Percentiles rank a stretch among this genome's conserved stretches.
Evolutionary conservation across 92 coral and sea anemone species (phyloP).

Genomic region (Epizoanthus rinbou): DNA sequence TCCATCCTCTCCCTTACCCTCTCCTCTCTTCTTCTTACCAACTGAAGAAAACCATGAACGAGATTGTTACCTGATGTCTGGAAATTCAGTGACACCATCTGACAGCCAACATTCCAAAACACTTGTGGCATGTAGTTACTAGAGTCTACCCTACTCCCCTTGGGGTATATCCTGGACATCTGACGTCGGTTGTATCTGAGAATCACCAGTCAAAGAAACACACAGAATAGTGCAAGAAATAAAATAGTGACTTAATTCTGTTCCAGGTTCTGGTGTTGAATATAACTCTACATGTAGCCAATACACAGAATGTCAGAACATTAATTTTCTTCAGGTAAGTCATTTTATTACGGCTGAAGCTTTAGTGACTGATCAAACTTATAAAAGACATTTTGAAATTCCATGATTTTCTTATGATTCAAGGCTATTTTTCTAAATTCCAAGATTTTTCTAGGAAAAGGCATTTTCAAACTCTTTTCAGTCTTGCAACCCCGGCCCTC

Average conservation of each 20-base stretch:
- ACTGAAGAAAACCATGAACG: background rate
- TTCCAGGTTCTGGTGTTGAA: background rate
- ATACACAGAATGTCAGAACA: no score
- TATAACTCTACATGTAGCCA: background rate
- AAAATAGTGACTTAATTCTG: background rate
- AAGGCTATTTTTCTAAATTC: no score
- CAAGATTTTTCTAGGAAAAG: no score
- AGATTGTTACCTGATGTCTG: constrained; percentile 88
- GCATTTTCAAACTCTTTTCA: no score
- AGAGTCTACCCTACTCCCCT: constrained; percentile 97
- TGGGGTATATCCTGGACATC: constrained; percentile 94
- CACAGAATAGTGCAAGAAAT: background rate
- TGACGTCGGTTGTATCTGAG: constrained; percentile 93
- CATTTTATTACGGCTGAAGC: no score
- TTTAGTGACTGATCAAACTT: no score
- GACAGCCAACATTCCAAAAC: constrained; percentile 99
- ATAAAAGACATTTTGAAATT: no score
- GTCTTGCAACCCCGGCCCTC: no score
- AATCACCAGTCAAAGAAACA: constrained; percentile 18
- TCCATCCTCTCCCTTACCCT: background rate
- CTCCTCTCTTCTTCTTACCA: background rate
- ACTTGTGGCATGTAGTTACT: constrained; percentile 99
- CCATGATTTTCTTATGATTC: no score
- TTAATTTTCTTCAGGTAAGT: no score
- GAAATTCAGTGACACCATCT: constrained; percentile 97